Evolutionary conservation across 2,797 vertebrate genomes (phyloP), one percentile per base, ranked within the genome.

Genomic region (Mormyrus hasselquistii): DNA sequence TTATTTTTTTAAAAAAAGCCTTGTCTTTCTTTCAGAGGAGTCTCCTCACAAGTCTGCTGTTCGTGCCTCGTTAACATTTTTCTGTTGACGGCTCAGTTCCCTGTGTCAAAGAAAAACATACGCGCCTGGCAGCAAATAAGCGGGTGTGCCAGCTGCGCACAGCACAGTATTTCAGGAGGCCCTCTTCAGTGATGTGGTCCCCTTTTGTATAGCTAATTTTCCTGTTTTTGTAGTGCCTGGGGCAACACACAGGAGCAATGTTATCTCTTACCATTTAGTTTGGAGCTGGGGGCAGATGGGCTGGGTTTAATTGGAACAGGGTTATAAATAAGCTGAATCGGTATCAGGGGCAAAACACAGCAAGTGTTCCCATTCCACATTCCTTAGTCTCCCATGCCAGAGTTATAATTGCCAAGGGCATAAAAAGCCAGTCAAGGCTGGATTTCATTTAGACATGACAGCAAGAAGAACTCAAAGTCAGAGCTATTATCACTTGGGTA

Each of bases 241-340:
- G 90, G 89, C 65, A 87, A 88, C 52, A 84, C 55, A 88, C 55
- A 53, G 83, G 88, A 91, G 90, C 90, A 91, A 89, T 55, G 89
- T 90, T 91, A 92, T 92, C 90, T 89, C 91, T 91, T 90, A 88
- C 44, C 59, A 69, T 89, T 86, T 89, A 49, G 88, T 4, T 87
- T 19, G 88, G 84, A 89, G 91, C 90, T 57, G 82, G 88, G 89
- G 91, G 88, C 89, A 92, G 90, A 91, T 91, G 90, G 91, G 88
- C 90, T 86, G 89, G 83, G 88, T 93, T 91, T 93, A 91, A 93
- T 93, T 93, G 91, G 92, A 89, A 89, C 90, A 88, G 89, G 10
- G 88, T 91, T 92, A 92, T 92, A 93, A 93, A 93, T 93, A 93
- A 93, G 90, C 90, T 87, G 89, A 88, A 89, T 90, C 89, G 73